These are phyloP conservation scores for Manis crassicaudata DNA, from an alignment of 2,797 vertebrate genomes.

Conservation along the genomic window DNA sequence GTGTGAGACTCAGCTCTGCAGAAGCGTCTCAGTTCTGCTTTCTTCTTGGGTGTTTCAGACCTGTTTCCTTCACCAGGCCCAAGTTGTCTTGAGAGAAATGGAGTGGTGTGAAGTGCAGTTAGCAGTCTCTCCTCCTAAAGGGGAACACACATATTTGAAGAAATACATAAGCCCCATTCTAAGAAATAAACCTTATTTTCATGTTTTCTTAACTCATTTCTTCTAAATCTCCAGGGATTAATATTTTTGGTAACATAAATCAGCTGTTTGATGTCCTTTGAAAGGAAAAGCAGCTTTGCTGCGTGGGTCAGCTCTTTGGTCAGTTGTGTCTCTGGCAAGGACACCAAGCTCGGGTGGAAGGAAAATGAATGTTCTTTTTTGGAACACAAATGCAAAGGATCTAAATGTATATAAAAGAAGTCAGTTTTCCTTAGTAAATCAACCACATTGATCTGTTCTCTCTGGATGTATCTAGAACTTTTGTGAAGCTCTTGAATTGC, in stretches of 20 bases:
- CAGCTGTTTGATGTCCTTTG: conserved; percentile 34
- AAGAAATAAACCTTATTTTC: conserved; percentile 48
- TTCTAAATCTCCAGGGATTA: conserved; percentile 39
- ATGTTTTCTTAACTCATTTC: conserved; percentile 31
- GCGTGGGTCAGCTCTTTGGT: neutral
- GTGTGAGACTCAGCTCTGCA: neutral
- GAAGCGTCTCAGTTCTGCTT: conserved; percentile 28
- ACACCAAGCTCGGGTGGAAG: conserved; percentile 3
- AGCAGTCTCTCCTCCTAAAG: conserved; percentile 45
- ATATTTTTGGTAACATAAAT: conserved; percentile 14
- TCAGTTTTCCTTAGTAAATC: conserved; percentile 34
- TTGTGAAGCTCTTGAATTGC: neutral
- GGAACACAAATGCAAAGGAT: conserved; percentile 7
- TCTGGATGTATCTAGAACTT: conserved; percentile 21
- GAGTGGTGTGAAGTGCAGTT: conserved; percentile 39
- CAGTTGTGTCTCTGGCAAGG: neutral
- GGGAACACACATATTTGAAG: conserved; percentile 41
- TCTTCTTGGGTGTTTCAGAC: neutral
- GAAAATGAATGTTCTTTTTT: conserved; percentile 14
- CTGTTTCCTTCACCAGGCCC: neutral
- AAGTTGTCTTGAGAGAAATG: conserved; percentile 55
- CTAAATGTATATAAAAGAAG: neutral
- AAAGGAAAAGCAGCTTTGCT: neutral
- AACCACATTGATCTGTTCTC: neutral
- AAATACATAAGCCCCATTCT: conserved; percentile 42